Percentiles rank a stretch among this genome's conserved stretches.
phyloP scores from a whole-genome alignment of 1,140 invertebrate genomes.

The Tetramorium simillimum region DNA sequence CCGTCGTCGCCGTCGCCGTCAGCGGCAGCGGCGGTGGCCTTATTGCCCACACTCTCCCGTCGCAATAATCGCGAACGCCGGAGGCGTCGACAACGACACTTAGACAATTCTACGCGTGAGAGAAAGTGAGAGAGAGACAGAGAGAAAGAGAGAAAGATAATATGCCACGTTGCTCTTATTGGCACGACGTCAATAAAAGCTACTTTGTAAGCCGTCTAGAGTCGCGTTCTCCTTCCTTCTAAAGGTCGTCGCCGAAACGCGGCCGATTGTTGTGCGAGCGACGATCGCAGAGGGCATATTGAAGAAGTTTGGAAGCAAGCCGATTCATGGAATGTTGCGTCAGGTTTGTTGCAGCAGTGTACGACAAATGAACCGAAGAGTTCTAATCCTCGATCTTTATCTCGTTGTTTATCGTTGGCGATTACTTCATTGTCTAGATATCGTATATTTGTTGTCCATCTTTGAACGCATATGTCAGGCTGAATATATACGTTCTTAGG shows the following conservation, averaged over 20 bases:
- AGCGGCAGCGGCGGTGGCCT: background rate
- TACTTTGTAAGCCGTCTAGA: conserved; percentile 29
- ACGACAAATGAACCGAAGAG: background rate
- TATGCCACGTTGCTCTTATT: conserved; percentile 29
- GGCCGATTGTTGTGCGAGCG: conserved; percentile 12
- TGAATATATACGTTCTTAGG: background rate
- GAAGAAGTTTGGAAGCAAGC: background rate
- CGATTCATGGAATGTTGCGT: background rate
- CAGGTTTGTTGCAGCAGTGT: background rate
- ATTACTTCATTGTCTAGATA: background rate
- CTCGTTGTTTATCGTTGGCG: no score
- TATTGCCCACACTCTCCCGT: conserved; percentile 39
- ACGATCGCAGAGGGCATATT: background rate
- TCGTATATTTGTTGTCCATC: background rate
- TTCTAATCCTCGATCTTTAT: background rate
- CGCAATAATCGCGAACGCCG: conserved; percentile 39
- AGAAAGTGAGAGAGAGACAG: conserved; percentile 16
- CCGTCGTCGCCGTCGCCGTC: background rate
- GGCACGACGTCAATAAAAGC: conserved; percentile 36
- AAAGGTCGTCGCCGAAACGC: conserved; percentile 7
- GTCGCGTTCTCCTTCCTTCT: conserved; percentile 17
- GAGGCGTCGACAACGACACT: conserved; percentile 51
- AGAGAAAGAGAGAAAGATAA: conserved; percentile 11
- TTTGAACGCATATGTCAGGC: no score
- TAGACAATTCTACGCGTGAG: conserved; percentile 15